These are phyloP conservation scores for Danio albolineatus DNA, from an alignment of 2,797 vertebrate genomes.

Conservation along the genomic window DNA sequence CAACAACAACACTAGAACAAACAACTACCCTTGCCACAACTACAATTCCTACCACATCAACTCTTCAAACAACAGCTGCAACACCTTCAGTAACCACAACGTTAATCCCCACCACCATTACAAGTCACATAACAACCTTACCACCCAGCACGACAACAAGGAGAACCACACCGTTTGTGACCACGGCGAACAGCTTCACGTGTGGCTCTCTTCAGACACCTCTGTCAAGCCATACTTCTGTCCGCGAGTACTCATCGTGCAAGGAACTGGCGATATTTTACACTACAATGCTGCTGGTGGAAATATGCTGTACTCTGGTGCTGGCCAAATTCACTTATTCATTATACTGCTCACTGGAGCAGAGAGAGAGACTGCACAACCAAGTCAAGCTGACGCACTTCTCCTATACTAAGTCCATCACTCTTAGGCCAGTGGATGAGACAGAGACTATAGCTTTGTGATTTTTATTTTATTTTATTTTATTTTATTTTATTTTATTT, in stretches of 20 bases:
- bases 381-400: conserved; percentile 74
- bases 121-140: neutral
- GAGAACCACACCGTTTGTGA: conserved; percentile 12
- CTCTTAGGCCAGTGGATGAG: conserved; percentile 67
- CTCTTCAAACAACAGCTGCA: conserved; percentile 13
- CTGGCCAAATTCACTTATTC: conserved; percentile 69
- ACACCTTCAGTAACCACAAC: conserved; percentile 7
- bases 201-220: conserved; percentile 47
- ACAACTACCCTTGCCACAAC: rapidly evolving
- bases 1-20: neutral
- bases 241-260: conserved; percentile 62
- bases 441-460: conserved; percentile 63
- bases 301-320: conserved; percentile 69
- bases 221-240: neutral
- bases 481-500: neutral
- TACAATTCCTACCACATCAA: conserved; percentile 19
- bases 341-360: conserved; percentile 70
- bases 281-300: conserved; percentile 66
- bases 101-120: conserved; percentile 20
- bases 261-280: conserved; percentile 68
- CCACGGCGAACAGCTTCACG: conserved; percentile 51
- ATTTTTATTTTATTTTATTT: neutral
- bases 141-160: conserved; percentile 8
- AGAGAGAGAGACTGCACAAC: conserved; percentile 57
- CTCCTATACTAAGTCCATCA: conserved; percentile 73